These are phyloP conservation scores for Drosophila anceps DNA, from an alignment of 2,888 invertebrate species.

Conservation along the genomic window DNA sequence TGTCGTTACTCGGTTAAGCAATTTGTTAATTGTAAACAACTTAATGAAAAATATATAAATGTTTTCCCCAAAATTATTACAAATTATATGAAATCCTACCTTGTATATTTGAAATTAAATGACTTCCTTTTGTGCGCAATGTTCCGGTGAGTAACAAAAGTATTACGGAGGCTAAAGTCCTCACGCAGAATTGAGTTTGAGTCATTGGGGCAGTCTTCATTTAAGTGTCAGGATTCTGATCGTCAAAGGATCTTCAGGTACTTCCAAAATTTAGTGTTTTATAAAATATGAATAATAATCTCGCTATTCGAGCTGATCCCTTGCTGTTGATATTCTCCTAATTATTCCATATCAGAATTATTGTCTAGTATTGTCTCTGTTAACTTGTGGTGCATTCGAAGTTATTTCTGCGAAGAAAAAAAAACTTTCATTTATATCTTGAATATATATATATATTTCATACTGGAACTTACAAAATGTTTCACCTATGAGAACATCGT, in stretches of 20 bases:
- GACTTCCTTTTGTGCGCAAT: slow-evolving; percentile 42
- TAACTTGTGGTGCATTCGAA: slow-evolving; percentile 18
- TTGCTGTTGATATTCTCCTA: slow-evolving; percentile 37
- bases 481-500: too few species aligned
- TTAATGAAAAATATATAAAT: too few species aligned
- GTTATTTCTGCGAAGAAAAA: slow-evolving; percentile 30
- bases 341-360: slow-evolving; percentile 36
- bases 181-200: slow-evolving; percentile 61
- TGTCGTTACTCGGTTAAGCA: too few species aligned
- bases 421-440: neutral
- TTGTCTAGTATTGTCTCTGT: slow-evolving; percentile 51
- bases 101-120: slow-evolving; percentile 67
- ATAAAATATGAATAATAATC: slow-evolving; percentile 54
- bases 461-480: too few species aligned
- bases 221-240: slow-evolving; percentile 52
- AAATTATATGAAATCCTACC: slow-evolving; percentile 59
- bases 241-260: slow-evolving; percentile 62
- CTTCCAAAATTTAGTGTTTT: slow-evolving; percentile 50
- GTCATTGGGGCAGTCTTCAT: slow-evolving; percentile 64
- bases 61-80: too few species aligned
- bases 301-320: slow-evolving; percentile 68
- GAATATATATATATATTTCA: too few species aligned
- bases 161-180: slow-evolving; percentile 62
- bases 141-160: slow-evolving; percentile 63
- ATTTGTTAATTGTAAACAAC: too few species aligned